phyloP scores from a whole-genome alignment of 2,113 vertebrate genomes.

The Scytalopus superciliaris region DNA sequence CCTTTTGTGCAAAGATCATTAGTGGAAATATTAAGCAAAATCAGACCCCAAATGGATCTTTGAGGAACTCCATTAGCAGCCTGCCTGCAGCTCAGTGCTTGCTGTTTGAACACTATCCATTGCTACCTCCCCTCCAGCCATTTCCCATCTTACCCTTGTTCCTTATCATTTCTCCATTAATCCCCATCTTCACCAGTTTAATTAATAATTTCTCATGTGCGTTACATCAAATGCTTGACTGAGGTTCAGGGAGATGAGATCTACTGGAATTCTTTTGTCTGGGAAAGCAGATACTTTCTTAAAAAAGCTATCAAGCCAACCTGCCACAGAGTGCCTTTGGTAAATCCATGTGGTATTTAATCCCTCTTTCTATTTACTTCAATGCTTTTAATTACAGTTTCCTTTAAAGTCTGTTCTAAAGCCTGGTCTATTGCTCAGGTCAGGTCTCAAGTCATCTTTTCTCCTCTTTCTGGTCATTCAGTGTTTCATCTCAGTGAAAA shows the following conservation, averaged over 20 bases:
- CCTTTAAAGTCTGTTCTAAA: slow-evolving; percentile 14
- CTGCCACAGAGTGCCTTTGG: neutral
- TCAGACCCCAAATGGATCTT: slow-evolving; percentile 53
- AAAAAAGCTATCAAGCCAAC: neutral
- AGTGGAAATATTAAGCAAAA: slow-evolving; percentile 56
- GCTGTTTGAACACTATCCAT: slow-evolving; percentile 29
- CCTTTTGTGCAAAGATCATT: slow-evolving; percentile 61
- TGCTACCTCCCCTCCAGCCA: slow-evolving; percentile 48
- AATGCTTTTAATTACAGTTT: slow-evolving; percentile 32
- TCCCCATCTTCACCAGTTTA: slow-evolving; percentile 51
- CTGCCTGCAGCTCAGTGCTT: slow-evolving; percentile 43
- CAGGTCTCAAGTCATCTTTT: neutral
- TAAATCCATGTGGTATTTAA: slow-evolving; percentile 28
- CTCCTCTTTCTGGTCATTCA: neutral
- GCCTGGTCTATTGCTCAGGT: neutral
- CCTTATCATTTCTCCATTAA: slow-evolving; percentile 56
- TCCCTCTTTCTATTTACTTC: slow-evolving; percentile 3
- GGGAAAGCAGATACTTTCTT: neutral
- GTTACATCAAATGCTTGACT: slow-evolving; percentile 32
- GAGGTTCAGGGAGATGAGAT: slow-evolving; percentile 52
- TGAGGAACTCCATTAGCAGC: slow-evolving; percentile 53
- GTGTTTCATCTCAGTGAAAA: neutral
- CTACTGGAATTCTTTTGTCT: slow-evolving; percentile 51
- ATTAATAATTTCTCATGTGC: slow-evolving; percentile 67
- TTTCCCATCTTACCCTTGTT: slow-evolving; percentile 39